A percentile compares a stretch with the other conserved stretches of the same genome.
phyloP scores from a whole-genome alignment of 1,140 invertebrate species.

The Hesperophylax magnus region DNA sequence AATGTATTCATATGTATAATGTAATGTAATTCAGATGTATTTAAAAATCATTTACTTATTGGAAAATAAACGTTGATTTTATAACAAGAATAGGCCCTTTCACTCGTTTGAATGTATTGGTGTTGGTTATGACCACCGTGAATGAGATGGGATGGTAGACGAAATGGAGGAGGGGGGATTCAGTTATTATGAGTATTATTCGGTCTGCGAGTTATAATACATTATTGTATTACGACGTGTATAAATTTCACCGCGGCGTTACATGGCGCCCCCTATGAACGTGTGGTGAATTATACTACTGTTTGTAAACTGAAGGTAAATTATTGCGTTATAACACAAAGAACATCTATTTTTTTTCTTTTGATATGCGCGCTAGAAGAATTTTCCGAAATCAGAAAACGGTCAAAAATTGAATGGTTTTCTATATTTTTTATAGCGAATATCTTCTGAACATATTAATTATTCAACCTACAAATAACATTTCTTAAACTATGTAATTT shows the following conservation, averaged over 20 bases:
- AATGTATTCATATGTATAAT: too few species aligned
- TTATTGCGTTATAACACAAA: too few species aligned
- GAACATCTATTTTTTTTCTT: too few species aligned
- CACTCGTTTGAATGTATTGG: constrained; percentile 4
- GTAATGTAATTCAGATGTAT: too few species aligned
- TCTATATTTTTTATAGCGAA: too few species aligned
- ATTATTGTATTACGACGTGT: constrained; percentile 47
- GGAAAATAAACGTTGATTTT: not conserved
- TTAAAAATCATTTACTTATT: too few species aligned
- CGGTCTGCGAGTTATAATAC: constrained; percentile 54
- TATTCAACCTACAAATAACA: too few species aligned
- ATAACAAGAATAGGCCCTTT: constrained; percentile 27
- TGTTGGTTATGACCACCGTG: not conserved
- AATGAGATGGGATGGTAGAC: constrained; percentile 26
- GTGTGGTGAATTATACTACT: not conserved
- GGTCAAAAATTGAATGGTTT: too few species aligned
- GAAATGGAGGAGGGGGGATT: constrained; percentile 27
- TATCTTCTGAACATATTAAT: too few species aligned
- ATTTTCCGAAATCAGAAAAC: too few species aligned
- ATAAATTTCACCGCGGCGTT: constrained; percentile 45
- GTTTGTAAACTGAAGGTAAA: not conserved
- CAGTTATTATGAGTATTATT: constrained; percentile 57
- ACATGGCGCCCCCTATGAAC: constrained; percentile 6
- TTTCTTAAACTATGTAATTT: too few species aligned
- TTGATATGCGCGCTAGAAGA: too few species aligned